Conservation (phyloP, 2,888 invertebrate species). For the Eupithecia tripunctaria region DNA sequence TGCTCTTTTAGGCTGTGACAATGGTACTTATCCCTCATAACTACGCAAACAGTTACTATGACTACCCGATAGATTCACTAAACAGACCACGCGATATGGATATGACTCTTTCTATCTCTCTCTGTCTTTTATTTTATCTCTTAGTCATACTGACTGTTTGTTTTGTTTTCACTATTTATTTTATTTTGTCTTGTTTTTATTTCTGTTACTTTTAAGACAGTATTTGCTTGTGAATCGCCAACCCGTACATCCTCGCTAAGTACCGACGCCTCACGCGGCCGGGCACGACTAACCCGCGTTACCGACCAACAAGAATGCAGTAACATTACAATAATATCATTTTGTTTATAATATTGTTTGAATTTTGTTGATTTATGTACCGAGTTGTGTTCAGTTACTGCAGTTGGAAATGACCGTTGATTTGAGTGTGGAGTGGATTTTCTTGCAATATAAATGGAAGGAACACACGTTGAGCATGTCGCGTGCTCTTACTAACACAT, state of each 20-base stretch:
- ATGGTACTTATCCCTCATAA: slow-evolving; percentile 81
- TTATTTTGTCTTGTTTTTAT: slow-evolving; percentile 59
- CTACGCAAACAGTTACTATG: slow-evolving; percentile 83
- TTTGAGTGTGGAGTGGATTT: slow-evolving; percentile 84
- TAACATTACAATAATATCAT: slow-evolving; percentile 66
- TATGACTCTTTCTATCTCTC: slow-evolving; percentile 78
- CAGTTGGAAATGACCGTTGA: slow-evolving; percentile 65
- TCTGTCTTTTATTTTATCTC: slow-evolving; percentile 79
- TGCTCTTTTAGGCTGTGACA: slow-evolving; percentile 81
- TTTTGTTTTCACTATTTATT: slow-evolving; percentile 67
- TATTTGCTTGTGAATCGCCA: slow-evolving; percentile 83
- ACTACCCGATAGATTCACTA: slow-evolving; percentile 68
- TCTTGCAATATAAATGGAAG: slow-evolving; percentile 57
- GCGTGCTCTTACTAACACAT: slow-evolving; percentile 72
- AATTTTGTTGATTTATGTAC: slow-evolving; percentile 56
- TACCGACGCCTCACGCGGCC: slow-evolving; percentile 57
- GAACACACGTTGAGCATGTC: slow-evolving; percentile 72
- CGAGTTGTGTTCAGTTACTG: slow-evolving; percentile 77
- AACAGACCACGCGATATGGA: slow-evolving; percentile 78
- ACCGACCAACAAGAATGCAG: slow-evolving; percentile 67
- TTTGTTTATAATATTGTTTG: slow-evolving; percentile 58
- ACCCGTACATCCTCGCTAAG: slow-evolving; percentile 79
- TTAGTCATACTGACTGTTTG: slow-evolving; percentile 85
- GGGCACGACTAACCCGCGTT: slow-evolving; percentile 72
- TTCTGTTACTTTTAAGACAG: slow-evolving; percentile 70